These are phyloP conservation scores for Holothuria glaberrima DNA, from an alignment of 35 echinoderm and acorn worm genomes.

Conservation along the genomic window DNA sequence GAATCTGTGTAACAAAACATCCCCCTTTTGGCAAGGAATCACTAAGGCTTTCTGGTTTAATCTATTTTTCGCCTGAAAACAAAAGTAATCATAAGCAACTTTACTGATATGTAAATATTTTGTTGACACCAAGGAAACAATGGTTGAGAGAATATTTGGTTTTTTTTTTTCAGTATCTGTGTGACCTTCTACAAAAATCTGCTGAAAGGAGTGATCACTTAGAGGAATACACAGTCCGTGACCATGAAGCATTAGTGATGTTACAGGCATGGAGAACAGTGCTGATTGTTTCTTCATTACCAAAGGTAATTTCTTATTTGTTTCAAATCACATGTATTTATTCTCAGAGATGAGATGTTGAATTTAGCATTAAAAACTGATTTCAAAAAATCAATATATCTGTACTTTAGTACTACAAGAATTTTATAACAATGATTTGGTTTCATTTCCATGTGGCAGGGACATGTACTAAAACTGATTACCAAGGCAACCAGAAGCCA, in stretches of 20 bases:
- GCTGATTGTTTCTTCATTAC: conserved; percentile 63
- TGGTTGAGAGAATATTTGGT: neutral
- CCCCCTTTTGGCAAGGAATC: neutral
- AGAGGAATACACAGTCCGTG: conserved; percentile 73
- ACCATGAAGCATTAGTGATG: conserved; percentile 79
- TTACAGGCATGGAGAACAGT: conserved; percentile 85
- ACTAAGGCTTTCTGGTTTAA: neutral
- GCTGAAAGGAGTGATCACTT: conserved; percentile 42
- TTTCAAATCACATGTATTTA: neutral
- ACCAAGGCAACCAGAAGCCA: conserved; percentile 15
- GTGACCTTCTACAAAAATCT: conserved; percentile 48
- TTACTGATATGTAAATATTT: neutral
- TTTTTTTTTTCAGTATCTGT: conserved; percentile 50
- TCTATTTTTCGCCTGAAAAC: neutral
- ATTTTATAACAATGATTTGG: too few species aligned
- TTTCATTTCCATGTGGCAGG: conserved; percentile 6
- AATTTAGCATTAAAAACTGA: too few species aligned
- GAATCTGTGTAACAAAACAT: too few species aligned
- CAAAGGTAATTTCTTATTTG: conserved; percentile 40
- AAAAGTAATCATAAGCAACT: neutral
- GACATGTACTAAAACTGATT: conserved; percentile 32
- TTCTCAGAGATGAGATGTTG: too few species aligned
- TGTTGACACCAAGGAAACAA: neutral
- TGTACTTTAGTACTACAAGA: too few species aligned
- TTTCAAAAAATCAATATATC: too few species aligned